Evolutionary conservation across 2,113 vertebrate genomes (phyloP).

Genomic region (Astur gentilis): DNA sequence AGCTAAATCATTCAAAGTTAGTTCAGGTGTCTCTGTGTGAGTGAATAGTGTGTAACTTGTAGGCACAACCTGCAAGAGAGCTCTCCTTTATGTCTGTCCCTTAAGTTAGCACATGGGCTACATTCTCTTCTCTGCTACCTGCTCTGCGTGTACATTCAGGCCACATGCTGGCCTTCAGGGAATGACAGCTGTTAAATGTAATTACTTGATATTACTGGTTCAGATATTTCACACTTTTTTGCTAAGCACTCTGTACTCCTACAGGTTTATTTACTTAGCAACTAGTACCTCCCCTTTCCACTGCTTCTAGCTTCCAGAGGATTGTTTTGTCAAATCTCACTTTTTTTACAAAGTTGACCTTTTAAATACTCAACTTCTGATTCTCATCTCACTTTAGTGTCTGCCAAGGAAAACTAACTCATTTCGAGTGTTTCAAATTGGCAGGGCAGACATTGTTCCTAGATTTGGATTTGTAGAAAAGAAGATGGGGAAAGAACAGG

Average conservation of each 20-base stretch:
- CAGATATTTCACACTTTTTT: background rate
- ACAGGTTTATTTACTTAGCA: background rate
- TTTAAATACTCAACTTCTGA: background rate
- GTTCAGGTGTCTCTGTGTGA: background rate
- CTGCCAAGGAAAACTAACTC: background rate
- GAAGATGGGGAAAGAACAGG: background rate
- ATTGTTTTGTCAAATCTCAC: background rate
- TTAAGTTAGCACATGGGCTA: background rate
- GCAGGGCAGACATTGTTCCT: background rate
- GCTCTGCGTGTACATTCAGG: background rate
- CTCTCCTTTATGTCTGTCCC: background rate
- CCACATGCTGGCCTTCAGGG: background rate
- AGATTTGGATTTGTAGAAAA: background rate
- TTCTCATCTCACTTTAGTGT: background rate
- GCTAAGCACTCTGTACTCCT: background rate
- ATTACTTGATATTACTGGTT: background rate
- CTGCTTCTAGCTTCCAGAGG: background rate
- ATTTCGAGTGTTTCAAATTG: background rate
- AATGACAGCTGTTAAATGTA: background rate
- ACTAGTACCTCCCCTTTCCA: background rate
- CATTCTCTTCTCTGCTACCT: background rate
- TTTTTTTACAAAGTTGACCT: background rate
- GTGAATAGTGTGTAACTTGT: background rate
- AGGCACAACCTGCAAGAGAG: background rate
- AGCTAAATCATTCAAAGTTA: background rate